Evolutionary conservation across 2,888 invertebrate species (phyloP), one percentile per base, ranked within the genome.

Genomic region (Lochmaea capreae): DNA sequence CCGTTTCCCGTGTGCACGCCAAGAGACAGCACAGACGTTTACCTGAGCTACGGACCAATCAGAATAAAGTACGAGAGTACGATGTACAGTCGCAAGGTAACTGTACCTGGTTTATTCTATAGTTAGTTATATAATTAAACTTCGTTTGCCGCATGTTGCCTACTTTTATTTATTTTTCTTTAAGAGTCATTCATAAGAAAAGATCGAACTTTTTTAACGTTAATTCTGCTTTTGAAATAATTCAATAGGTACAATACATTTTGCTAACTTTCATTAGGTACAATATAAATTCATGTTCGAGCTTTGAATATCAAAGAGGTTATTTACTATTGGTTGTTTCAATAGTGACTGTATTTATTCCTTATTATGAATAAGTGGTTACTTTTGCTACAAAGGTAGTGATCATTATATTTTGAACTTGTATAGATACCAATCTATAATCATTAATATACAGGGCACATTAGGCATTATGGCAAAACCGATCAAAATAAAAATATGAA

Each of bases 121-220:
- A 78, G 81, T 85, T 85, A 84, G 81, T 85, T 85, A 85, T 85
- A 85, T 85, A 85, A 85, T 85, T 85, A 84, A 79, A 80, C 79
- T 76, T 80, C 78, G 78, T 78, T 80, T 76, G 79, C 81, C 81
- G 80, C 80, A 82, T 82, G 80, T 79, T 82, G 76, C 77, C 80
- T 77, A 74, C 76, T 79, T 79, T 76, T 73, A 74, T 79, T 76
- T 73, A 71, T 76, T 76, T 76, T 78, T 73, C 77, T 76, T 77
- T 73, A 71, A 76, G 67, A 77, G 63, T 67, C 76, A 78, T 79
- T 78, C 78, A 77, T 71, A 72, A 63, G 52, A 58, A 72, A 70
- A 68, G 65, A 70, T 52, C 65, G 11, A 43, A 18, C 39, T 71
- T 59, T 26, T 69, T 66, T 66, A 22, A 66, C 49, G 61, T n/a